Evolutionary conservation across 1,140 invertebrate species (phyloP), one percentile per base, ranked within the genome.

Genomic region (Drepana arcuata): DNA sequence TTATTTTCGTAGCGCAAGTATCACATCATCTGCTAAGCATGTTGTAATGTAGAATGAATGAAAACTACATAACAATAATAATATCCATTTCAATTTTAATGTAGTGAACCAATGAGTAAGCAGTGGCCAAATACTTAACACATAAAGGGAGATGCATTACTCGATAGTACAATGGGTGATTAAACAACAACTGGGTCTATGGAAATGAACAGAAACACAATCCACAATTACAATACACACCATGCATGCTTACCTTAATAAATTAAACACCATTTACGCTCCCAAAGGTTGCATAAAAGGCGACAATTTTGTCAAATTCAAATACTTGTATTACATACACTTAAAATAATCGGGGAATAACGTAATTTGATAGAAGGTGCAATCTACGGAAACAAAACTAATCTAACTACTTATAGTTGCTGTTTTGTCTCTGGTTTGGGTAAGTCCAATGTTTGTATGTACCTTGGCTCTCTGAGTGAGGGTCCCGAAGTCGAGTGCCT

Each of bases 381-480:
- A 66, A 44, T 60, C 77, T 82, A 82, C 74, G 45, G 66, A 71
- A 75, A 71, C 58, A 73, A 77, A 78, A 73, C 70, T 41, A 64
- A 62, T 38, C 78, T 75, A 82, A 70, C 78, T 79, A 82, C 78
- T 56, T 67, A 69, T 66, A 64, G 44, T 54, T 71, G 71, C 70
- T 65, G 35, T 46, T 42, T 63, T 50, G 16, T 41, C 30, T 30
- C 27, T 28, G 41, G 48, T 9, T 39, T 3, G 7, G 14, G 35
- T 38, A 38, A 30, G 41, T 31, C 35, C 24, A 21, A 35, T 42
- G 15, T 12, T 27, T 26, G 31, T 32, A 13, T 36, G 51, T 86
- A 92, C 91, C 91, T 91, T 92, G 91, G 64, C 91, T 92, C 70
- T 92, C 91, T 1, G 90, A 91, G 73, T 92, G 90, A 1, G 90